These are phyloP conservation scores for Perccottus glenii DNA, from an alignment of 2,113 vertebrate species.

Conservation along the genomic window DNA sequence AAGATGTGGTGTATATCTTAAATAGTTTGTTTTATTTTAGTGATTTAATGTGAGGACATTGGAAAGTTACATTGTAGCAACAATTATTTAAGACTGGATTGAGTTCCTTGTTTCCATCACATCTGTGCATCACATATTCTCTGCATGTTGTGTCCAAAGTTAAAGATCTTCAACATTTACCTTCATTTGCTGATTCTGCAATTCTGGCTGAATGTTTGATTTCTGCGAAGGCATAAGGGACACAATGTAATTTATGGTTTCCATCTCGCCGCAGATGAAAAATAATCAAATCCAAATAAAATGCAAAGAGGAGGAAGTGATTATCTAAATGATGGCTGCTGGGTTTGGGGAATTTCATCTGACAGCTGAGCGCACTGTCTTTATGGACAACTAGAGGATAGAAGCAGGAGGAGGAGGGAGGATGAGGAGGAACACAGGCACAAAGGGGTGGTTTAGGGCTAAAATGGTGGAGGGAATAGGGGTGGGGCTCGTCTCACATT, in stretches of 20 bases:
- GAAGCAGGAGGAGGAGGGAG: constrained; percentile 81
- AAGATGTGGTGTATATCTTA: too few relatives aligned
- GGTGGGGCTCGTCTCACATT: constrained; percentile 90
- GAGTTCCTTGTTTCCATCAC: background rate
- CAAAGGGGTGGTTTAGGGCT: constrained; percentile 89
- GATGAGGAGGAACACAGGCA: constrained; percentile 71
- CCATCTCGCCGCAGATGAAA: constrained; percentile 72
- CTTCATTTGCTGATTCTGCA: constrained; percentile 60
- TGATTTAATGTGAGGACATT: background rate
- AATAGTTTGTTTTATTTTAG: too few relatives aligned
- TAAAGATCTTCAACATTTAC: constrained; percentile 29
- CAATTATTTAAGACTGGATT: background rate
- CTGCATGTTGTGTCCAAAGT: constrained; percentile 21
- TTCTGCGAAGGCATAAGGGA: constrained; percentile 59
- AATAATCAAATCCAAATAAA: constrained; percentile 80
- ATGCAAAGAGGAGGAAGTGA: constrained; percentile 76
- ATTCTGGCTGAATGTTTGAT: constrained; percentile 59
- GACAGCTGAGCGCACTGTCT: constrained; percentile 76
- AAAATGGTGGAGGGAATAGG: constrained; percentile 86
- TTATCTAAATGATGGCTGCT: constrained; percentile 76
- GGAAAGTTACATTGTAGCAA: background rate
- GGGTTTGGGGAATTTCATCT: constrained; percentile 74
- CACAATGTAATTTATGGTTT: constrained; percentile 74
- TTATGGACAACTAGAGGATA: constrained; percentile 72
- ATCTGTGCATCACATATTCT: constrained; percentile 12